phyloP scores from a whole-genome alignment of 2,797 vertebrate genomes.

The Artibeus lituratus region DNA sequence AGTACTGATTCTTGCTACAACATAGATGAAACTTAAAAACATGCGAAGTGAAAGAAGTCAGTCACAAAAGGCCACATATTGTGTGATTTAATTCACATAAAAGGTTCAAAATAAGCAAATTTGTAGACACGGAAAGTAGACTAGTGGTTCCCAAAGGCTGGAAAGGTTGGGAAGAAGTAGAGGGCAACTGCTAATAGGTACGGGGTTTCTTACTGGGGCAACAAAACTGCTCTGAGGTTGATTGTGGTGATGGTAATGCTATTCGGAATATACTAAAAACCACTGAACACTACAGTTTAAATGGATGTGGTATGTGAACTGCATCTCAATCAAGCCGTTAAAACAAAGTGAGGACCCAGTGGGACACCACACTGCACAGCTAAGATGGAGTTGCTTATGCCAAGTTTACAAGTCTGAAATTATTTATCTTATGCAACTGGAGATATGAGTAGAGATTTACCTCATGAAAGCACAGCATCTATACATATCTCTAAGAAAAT shows the following conservation, averaged over 20 bases:
- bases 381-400: background rate
- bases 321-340: background rate
- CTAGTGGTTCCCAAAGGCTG: background rate
- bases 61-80: background rate
- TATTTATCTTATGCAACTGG: background rate
- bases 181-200: background rate
- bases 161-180: background rate
- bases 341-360: background rate
- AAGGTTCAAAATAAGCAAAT: background rate
- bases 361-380: background rate
- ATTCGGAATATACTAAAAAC: background rate
- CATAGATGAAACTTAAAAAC: background rate
- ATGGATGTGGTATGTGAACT: background rate
- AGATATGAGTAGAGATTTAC: background rate
- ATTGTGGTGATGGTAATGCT: background rate
- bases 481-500: conserved; percentile 10
- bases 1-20: background rate
- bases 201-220: background rate
- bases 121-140: background rate
- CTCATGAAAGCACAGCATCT: background rate
- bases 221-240: background rate
- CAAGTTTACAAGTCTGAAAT: background rate
- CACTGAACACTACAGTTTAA: background rate
- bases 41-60: background rate
- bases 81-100: background rate